Evolutionary conservation across 2,888 invertebrate genomes (phyloP).

Genomic region (Eilema depressum): DNA sequence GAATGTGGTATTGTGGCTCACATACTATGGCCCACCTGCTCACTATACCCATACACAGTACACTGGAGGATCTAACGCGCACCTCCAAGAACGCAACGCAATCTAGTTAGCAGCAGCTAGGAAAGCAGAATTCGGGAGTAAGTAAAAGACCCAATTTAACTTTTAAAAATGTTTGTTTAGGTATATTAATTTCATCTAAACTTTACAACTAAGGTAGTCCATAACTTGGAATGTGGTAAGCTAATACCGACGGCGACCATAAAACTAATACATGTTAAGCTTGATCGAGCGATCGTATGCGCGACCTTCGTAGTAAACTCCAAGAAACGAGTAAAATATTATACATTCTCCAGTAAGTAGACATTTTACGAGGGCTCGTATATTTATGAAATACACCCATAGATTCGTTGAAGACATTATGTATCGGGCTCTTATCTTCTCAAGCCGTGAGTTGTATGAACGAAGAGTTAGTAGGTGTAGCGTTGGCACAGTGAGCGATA

Average conservation of each 20-base stretch:
- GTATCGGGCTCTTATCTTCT: constrained; percentile 21
- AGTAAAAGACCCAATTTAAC: too few relatives aligned
- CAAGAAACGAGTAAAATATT: background rate
- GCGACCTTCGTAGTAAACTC: background rate
- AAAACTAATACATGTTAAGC: background rate
- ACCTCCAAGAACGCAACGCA: too few relatives aligned
- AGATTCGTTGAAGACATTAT: constrained; percentile 6
- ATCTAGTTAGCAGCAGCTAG: too few relatives aligned
- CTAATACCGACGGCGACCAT: background rate
- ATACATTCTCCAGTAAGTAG: background rate
- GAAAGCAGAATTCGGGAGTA: too few relatives aligned
- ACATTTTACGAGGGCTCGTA: background rate
- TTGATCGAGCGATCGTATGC: constrained; percentile 1
- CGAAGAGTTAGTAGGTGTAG: constrained; percentile 9
- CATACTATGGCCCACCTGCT: too few relatives aligned
- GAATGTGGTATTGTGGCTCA: too few relatives aligned
- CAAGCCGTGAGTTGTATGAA: constrained; percentile 20
- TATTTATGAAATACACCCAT: background rate
- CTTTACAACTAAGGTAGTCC: too few relatives aligned
- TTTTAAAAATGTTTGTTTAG: too few relatives aligned
- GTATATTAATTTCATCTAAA: too few relatives aligned
- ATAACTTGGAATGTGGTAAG: too few relatives aligned
- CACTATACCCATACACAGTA: too few relatives aligned
- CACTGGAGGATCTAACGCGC: too few relatives aligned
- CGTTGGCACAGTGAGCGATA: constrained; percentile 31